Conservation (phyloP, 2,113 vertebrate genomes). For the Aepyceros melampus region DNA sequence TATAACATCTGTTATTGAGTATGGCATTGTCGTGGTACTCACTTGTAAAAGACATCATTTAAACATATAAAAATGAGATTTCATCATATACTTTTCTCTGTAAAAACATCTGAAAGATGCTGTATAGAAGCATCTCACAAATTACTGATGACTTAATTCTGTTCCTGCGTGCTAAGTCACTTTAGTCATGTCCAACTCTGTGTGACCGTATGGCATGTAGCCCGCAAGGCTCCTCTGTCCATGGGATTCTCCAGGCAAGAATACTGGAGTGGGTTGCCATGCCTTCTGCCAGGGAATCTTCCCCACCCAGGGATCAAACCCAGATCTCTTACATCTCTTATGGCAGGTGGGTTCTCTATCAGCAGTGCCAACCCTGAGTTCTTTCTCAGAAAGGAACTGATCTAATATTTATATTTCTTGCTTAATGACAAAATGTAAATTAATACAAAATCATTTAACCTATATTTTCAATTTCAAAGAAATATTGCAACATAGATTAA, state of each 20-base stretch:
- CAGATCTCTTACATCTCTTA: neutral
- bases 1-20: neutral
- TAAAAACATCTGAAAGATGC: neutral
- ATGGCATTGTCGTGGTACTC: neutral
- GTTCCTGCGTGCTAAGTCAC: rapidly evolving
- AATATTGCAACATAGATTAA: neutral
- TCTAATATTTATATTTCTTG: neutral
- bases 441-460: neutral
- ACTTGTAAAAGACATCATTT: neutral
- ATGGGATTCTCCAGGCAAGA: neutral
- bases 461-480: neutral
- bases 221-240: neutral
- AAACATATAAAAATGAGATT: neutral
- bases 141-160: neutral
- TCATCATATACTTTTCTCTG: neutral
- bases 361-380: neutral
- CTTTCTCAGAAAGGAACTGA: neutral
- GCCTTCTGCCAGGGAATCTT: neutral
- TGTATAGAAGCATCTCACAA: neutral
- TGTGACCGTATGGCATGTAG: neutral
- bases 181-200: neutral
- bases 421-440: neutral
- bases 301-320: neutral
- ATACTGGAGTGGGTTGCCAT: neutral
- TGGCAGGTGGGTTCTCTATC: neutral